Conservation (phyloP, 2,888 invertebrate genomes). For the Ichneumoninae sp. region DNA sequence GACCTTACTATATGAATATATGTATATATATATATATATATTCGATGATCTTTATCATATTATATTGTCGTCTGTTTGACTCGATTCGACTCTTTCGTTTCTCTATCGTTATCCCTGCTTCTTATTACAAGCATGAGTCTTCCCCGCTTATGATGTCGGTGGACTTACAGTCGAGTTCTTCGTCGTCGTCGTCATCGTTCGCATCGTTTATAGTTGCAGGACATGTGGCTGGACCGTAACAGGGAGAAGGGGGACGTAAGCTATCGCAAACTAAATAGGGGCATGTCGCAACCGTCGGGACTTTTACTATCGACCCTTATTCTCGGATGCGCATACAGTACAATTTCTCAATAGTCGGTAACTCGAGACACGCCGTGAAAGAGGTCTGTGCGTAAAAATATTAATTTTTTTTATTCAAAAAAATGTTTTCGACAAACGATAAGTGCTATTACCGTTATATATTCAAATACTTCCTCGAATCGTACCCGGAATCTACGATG, state of each 20-base stretch:
- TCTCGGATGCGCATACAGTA: background rate
- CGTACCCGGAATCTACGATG: background rate
- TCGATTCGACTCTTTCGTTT: slow-evolving; percentile 24
- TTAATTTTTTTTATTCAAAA: too few species aligned
- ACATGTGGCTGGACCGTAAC: background rate
- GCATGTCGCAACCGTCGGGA: background rate
- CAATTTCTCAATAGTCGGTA: background rate
- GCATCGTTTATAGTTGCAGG: slow-evolving; percentile 20
- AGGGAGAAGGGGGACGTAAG: background rate
- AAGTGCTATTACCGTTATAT: background rate
- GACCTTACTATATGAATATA: slow-evolving; percentile 62
- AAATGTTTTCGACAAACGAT: too few species aligned
- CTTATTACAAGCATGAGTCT: background rate
- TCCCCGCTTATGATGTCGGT: slow-evolving; percentile 41
- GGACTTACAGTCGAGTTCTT: slow-evolving; percentile 38
- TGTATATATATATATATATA: slow-evolving; percentile 23
- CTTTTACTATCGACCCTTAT: background rate
- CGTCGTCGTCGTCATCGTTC: slow-evolving; percentile 20
- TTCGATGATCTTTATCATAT: slow-evolving; percentile 48
- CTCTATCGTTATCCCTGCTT: slow-evolving; percentile 43
- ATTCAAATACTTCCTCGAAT: background rate
- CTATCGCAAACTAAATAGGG: background rate
- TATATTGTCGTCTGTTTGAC: slow-evolving; percentile 45
- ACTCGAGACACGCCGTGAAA: too few species aligned
- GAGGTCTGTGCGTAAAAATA: background rate